These are phyloP conservation scores for Pardosa pseudoannulata DNA, from an alignment of 2,888 invertebrate genomes.

Conservation along the genomic window DNA sequence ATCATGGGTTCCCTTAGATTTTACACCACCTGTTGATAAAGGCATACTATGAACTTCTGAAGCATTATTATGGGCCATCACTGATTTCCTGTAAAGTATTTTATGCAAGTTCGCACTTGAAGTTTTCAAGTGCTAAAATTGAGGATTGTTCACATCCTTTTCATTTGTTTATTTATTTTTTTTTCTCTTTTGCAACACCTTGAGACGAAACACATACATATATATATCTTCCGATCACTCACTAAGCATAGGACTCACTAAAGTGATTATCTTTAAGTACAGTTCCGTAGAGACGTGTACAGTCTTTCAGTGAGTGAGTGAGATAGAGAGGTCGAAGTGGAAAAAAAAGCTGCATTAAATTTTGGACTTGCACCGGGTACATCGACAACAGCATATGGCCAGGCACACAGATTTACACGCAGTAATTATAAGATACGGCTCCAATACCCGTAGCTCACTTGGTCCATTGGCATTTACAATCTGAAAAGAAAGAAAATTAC, in stretches of 20 bases:
- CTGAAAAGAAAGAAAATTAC: conserved; percentile 40
- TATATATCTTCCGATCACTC: not conserved
- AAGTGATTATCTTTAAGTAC: conserved; percentile 12
- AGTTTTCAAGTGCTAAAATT: not conserved
- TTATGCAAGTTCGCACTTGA: not conserved
- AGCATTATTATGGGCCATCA: not conserved
- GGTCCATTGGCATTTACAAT: conserved; percentile 63
- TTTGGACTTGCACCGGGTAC: conserved; percentile 57
- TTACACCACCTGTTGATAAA: not conserved
- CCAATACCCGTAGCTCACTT: conserved; percentile 69
- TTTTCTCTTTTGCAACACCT: not conserved
- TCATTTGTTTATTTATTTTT: no score
- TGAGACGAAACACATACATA: not conserved
- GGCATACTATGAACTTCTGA: not conserved
- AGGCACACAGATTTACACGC: conserved; percentile 57
- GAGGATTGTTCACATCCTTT: not conserved
- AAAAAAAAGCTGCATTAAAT: not conserved
- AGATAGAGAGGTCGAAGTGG: not conserved
- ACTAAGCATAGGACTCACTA: conserved; percentile 10
- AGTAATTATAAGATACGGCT: conserved; percentile 52
- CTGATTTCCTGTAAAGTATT: not conserved
- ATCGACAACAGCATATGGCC: conserved; percentile 23
- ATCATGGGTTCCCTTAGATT: not conserved
- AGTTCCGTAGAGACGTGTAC: not conserved
- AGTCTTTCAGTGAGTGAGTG: not conserved